Evolutionary conservation across 2,888 invertebrate genomes (phyloP), one percentile per base, ranked within the genome.

Genomic region (Drosophila suboccidentalis): DNA sequence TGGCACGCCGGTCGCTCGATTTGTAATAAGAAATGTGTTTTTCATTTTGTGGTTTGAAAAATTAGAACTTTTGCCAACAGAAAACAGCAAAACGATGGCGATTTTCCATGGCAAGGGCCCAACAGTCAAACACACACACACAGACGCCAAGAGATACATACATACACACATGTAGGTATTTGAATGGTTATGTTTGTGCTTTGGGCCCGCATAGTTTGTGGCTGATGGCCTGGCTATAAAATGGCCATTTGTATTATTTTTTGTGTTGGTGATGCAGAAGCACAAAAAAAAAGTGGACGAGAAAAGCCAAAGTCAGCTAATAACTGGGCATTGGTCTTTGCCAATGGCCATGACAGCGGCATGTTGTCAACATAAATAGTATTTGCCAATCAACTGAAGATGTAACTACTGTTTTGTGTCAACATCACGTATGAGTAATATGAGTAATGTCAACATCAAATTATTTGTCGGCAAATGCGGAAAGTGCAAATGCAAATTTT

Each of bases 21-120:
- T 84, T 89, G 89, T 87, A 84, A 89, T 87, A 87, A 81, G 87
- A 84, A 80, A 84, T 84, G 78, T 81, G 69, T 78, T 67, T 87
- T 71, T 88, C 79, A 75, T 82, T 71, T 75, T 84, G 83, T 75
- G 83, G 83, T 68, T 75, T 81, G 84, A 89, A 89, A 83, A 83
- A 83, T 89, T 83, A 75, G 89, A 83, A 81, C 85, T 87, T 86
- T 80, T 83, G 84, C 89, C 89, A 88, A 72, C 63, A 71, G 66
- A 78, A 80, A 66, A 70, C 59, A 61, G 78, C 51, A 65, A 63
- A 72, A 68, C 81, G 78, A 77, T 75, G 65, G 71, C 60, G 63
- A 22, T 29, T 63, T 60, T 60, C 60, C 65, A 82, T 83, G 83
- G 83, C 83, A 89, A 58, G 61, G 51, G 53, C 75, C 89, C 89